Conservation (phyloP, 1,140 invertebrate species). For the Pseudachorutes palmiensis region DNA sequence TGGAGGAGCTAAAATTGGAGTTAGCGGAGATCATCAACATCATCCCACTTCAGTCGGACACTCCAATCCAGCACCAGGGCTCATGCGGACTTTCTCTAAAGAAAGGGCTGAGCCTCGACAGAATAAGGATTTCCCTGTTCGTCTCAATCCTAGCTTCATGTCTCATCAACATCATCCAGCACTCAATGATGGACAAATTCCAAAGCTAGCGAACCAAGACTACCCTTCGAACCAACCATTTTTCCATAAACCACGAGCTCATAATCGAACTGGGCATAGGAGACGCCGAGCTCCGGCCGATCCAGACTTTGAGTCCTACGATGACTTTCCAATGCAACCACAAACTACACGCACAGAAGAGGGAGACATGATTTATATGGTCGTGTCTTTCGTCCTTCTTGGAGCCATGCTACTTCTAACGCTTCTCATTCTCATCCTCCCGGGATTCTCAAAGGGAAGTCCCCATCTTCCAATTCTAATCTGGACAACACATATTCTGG, state of each 20-base stretch:
- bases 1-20: background rate
- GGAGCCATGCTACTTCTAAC: slow-evolving; percentile 21
- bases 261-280: background rate
- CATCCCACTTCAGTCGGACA: background rate
- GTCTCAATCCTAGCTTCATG: slow-evolving; percentile 9
- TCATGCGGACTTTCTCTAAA: background rate
- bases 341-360: background rate
- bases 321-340: background rate
- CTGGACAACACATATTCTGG: slow-evolving; percentile 31
- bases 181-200: background rate
- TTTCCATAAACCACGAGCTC: background rate
- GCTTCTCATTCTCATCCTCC: slow-evolving; percentile 29
- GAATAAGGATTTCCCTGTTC: background rate
- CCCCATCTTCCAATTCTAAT: slow-evolving; percentile 34
- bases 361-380: slow-evolving; percentile 11
- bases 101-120: background rate
- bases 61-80: background rate
- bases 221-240: slow-evolving; percentile 5
- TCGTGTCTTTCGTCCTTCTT: background rate
- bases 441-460: slow-evolving; percentile 22
- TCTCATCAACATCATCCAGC: slow-evolving; percentile 2
- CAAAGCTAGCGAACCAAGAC: background rate
- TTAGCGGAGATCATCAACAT: background rate
- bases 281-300: background rate
- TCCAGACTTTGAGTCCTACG: background rate